Conservation (phyloP, 2,113 vertebrate genomes). For the Microcebus lehilahytsara region DNA sequence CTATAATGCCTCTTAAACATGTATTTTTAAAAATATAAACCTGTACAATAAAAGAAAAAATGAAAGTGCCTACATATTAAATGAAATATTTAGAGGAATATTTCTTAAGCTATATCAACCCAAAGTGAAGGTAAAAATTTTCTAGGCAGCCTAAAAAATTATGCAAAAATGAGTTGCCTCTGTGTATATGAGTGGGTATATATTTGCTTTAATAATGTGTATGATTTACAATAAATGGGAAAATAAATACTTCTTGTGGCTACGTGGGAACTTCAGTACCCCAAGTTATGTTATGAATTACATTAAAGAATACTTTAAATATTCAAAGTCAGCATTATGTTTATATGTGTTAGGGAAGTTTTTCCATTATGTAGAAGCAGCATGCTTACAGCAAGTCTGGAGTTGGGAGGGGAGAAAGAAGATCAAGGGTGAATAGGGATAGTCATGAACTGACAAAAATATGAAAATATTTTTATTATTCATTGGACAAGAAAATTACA, state of each 20-base stretch:
- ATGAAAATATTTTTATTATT: constrained; percentile 14
- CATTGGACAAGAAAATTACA: constrained; percentile 40
- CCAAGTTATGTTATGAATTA: not conserved
- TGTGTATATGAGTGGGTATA: not conserved
- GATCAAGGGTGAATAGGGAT: not conserved
- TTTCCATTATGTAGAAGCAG: not conserved
- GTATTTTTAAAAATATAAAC: not conserved
- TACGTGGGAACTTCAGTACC: not conserved
- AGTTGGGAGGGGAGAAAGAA: not conserved
- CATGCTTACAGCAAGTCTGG: not conserved
- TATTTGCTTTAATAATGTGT: not conserved
- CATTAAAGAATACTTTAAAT: not conserved
- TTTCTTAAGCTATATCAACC: not conserved
- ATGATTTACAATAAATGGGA: not conserved
- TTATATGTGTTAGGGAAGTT: not conserved
- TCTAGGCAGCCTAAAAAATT: not conserved
- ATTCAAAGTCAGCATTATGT: not conserved
- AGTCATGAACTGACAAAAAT: not conserved
- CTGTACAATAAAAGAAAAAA: not conserved
- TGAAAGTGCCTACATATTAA: not conserved
- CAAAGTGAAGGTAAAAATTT: not conserved
- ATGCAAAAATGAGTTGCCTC: not conserved
- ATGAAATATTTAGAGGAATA: not conserved
- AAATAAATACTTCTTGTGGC: not conserved
- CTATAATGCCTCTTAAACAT: not conserved